These are phyloP conservation scores for Tetramorium alpestre DNA, from an alignment of 1,140 invertebrate species.

Conservation along the genomic window DNA sequence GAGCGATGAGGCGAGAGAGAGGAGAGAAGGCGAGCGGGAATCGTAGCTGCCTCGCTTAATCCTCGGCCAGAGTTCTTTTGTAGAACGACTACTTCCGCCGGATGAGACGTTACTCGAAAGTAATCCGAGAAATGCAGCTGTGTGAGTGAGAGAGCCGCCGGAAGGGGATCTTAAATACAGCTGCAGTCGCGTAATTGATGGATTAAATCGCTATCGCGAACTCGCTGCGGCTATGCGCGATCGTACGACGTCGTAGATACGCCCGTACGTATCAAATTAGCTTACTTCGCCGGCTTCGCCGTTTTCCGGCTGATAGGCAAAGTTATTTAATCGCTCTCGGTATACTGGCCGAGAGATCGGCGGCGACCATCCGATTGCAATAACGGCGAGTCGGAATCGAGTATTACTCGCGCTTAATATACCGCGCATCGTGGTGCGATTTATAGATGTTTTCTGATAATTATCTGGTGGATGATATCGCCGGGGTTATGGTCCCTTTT, in stretches of 20 bases:
- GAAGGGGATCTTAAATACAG: slow-evolving; percentile 25
- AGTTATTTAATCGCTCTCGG: not conserved
- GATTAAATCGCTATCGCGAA: slow-evolving; percentile 38
- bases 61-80: slow-evolving; percentile 44
- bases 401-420: slow-evolving; percentile 17
- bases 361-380: not conserved
- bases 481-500: slow-evolving; percentile 19
- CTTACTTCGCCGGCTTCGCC: not conserved
- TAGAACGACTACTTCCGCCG: slow-evolving; percentile 45
- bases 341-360: not conserved
- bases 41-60: slow-evolving; percentile 28
- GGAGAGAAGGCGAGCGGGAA: not conserved
- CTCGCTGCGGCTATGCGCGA: not conserved
- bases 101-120: slow-evolving; percentile 49
- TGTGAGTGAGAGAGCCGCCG: not conserved
- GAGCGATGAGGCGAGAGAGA: not conserved
- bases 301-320: not conserved
- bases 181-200: slow-evolving; percentile 49
- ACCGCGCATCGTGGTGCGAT: slow-evolving; percentile 6
- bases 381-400: not conserved
- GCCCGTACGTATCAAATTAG: slow-evolving; percentile 10
- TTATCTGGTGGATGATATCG: slow-evolving; percentile 27
- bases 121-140: slow-evolving; percentile 37
- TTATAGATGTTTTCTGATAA: slow-evolving; percentile 33
- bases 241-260: not conserved